phyloP scores from a whole-genome alignment of 2,888 invertebrate species.

The Drosophila antonietae region DNA sequence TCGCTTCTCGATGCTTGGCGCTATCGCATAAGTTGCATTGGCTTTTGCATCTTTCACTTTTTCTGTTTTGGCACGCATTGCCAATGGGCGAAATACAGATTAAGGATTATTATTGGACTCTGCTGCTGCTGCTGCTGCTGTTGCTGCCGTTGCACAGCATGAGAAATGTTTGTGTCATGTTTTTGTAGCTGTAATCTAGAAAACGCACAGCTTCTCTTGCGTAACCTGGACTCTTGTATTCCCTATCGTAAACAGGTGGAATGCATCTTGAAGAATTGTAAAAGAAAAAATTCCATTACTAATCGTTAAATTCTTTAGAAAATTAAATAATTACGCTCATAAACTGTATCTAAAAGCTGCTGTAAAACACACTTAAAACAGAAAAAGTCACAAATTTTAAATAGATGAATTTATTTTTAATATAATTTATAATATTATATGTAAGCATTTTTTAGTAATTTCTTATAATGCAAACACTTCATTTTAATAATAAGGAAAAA shows the following conservation, averaged over 20 bases:
- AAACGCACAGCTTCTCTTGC: conserved; percentile 54
- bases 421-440: neutral
- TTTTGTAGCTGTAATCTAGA: conserved; percentile 56
- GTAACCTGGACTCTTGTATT: conserved; percentile 42
- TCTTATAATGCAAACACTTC: too few relatives aligned
- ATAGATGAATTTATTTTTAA: neutral
- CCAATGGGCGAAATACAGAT: conserved; percentile 41
- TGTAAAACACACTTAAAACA: neutral
- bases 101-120: conserved; percentile 46
- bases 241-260: conserved; percentile 23
- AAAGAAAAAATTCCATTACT: neutral
- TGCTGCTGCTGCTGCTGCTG: conserved; percentile 13
- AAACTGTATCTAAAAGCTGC: neutral
- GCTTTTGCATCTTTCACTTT: conserved; percentile 51
- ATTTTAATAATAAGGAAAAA: too few relatives aligned
- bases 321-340: neutral
- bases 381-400: neutral
- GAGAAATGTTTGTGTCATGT: conserved; percentile 71
- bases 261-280: conserved; percentile 15
- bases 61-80: conserved; percentile 50
- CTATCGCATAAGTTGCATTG: conserved; percentile 58
- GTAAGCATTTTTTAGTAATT: too few relatives aligned
- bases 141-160: conserved; percentile 49
- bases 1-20: conserved; percentile 42
- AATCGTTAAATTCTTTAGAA: conserved; percentile 10